Base-by-base conservation (phyloP, 1,140 invertebrate species). In the Centruroides sculpturatus region DNA sequence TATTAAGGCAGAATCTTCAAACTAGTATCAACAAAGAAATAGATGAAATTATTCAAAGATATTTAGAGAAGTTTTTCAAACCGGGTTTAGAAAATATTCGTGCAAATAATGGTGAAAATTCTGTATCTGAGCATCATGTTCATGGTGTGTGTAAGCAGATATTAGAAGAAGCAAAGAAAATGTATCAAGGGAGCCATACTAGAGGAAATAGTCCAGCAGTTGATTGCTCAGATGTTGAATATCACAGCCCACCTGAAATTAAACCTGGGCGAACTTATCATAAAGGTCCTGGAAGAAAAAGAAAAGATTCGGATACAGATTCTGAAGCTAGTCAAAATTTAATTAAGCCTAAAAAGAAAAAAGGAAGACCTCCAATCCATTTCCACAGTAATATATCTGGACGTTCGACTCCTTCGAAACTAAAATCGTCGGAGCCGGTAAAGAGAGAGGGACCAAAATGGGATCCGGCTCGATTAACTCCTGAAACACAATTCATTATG, bases 81-180 rank as follows among this genome's bases (percentile, higher is more conserved):
- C 84, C 85, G 62, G 86, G 84, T 48, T 80, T 88, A n/a, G 80
- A 82, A 60, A 89, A 89, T 70, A 85, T 89, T 57, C 78, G 79
- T 66, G 74, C 78, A 60, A 89, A 89, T 74, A 77, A 86, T 67
- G 85, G 85, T 35, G 79, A 81, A 23, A 80, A 83, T 65, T 81
- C 83, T 66, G 82, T 88, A 0, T 82, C 78, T 67, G 84, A 87
- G 72, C 85, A 88, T 67, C 83, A 86, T 71, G 77, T 88, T 62
- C 76, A 80, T 64, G 80, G 81, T 62, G 82, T 88, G 0, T 87
- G 85, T 70, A 76, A 82, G 63, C 81, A 85, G 57, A 86, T 89
- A 72, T 73, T 89, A 57, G 87, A 89, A 72, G 85, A 87, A 64
- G 76, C 70, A 4, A 71, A 70, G 62, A 71, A 69, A 51, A 71